Evolutionary conservation across 1,140 invertebrate species (phyloP).

Genomic region (Hycleus phaleratus): DNA sequence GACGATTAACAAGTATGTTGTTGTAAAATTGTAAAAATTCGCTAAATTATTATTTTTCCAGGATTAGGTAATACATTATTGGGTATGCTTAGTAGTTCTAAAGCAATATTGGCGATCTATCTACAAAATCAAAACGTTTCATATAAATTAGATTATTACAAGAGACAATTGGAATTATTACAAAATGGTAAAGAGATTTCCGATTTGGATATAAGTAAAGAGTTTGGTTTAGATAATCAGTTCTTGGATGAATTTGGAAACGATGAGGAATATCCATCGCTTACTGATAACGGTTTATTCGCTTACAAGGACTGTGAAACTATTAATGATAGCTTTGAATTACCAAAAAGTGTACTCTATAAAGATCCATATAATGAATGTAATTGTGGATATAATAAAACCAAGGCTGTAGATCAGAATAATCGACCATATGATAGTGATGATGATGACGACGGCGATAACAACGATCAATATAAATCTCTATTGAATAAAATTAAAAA

Average conservation of each 20-base stretch:
- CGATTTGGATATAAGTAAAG: neutral
- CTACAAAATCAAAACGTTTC: conserved; percentile 3
- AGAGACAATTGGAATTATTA: neutral
- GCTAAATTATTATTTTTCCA: neutral
- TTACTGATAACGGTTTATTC: neutral
- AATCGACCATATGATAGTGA: neutral
- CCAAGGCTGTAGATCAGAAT: neutral
- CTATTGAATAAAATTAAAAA: neutral
- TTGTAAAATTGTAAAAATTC: neutral
- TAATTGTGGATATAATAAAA: neutral
- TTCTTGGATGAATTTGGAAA: neutral
- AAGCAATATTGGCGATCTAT: conserved; percentile 2
- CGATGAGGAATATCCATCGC: neutral
- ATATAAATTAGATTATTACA: conserved; percentile 2
- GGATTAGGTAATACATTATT: conserved; percentile 1
- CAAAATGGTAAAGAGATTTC: neutral
- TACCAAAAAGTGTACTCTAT: conserved; percentile 6
- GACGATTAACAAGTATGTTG: conserved; percentile 4
- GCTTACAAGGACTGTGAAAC: neutral
- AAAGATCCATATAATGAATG: conserved; percentile 5
- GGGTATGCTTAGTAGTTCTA: neutral
- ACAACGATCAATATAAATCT: neutral
- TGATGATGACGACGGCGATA: neutral
- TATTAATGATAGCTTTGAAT: neutral
- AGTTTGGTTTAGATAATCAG: neutral